Evolutionary conservation across 2,113 vertebrate genomes (phyloP), one percentile per base, ranked within the genome.

Genomic region (Osmerus mordax): DNA sequence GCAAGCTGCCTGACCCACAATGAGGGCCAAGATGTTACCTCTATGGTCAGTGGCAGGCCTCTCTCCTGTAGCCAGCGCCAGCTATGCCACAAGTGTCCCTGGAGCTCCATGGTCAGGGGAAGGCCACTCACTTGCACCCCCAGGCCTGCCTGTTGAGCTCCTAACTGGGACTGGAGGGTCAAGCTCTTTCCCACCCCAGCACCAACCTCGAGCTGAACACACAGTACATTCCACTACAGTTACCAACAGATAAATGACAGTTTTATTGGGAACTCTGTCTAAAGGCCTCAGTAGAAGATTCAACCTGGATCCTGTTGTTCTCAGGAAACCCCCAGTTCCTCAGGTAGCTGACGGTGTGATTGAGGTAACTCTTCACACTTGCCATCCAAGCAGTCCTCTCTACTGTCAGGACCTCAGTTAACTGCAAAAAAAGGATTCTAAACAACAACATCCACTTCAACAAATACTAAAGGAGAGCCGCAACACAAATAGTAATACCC

Each of bases 241-340:
- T 14, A 53, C 19, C 21, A 53, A 16, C 12, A 12, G 19, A 56
- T 8, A 6, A 56, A 56, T 19, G 7, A 4, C 1, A 3, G 55
- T 56, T 56, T 56, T 56, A 16, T 18, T 1, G 15, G 1, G 55
- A 56, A 56, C 15, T 56, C 4, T n/a, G 15, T 56, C 55, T 15
- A 14, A 63, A 16, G 4, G 29, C 29, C 28, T 29, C n/a, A 55
- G n/a, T 25, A 32, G 2, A 23, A 16, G 55, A 13, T 70, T 72
- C 63, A 21, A 94, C 94, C 92, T 92, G 88, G 58, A 94, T 29
- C 19, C 87, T 91, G 78, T 83, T 86, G 81, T 70, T 86, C 67
- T 89, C 86, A 73, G 91, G 78, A 51, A 94, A 54, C 25, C 89
- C 83, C 60, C 87, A 69, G 32, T 67, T 74, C 78, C 70, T 85